These are phyloP conservation scores for Protaetia brevitarsis DNA, from an alignment of 1,140 invertebrate species.

Conservation along the genomic window DNA sequence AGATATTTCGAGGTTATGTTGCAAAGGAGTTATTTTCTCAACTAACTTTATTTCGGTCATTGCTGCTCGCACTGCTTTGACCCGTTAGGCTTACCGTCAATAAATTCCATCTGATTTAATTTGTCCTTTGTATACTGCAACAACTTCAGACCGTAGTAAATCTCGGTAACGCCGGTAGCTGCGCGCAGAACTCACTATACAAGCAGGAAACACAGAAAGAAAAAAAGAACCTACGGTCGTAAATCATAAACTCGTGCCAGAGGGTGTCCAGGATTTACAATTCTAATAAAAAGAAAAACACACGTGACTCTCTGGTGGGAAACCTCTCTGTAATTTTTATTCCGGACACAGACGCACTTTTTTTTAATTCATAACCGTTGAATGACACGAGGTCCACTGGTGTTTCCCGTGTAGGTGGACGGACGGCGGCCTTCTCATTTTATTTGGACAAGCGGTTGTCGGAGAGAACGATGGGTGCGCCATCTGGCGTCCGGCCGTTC, in stretches of 20 bases:
- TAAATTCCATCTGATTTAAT: not conserved
- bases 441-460: constrained; percentile 6
- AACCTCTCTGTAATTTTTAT: constrained; percentile 16
- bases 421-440: not conserved
- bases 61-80: too few species aligned
- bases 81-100: not conserved
- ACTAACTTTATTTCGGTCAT: too few species aligned
- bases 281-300: constrained; percentile 21
- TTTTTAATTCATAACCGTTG: constrained; percentile 23
- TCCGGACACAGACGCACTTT: constrained; percentile 18
- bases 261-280: constrained; percentile 1
- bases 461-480: not conserved
- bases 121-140: not conserved
- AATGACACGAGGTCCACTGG: not conserved
- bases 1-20: too few species aligned
- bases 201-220: not conserved
- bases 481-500: constrained; percentile 1
- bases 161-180: not conserved
- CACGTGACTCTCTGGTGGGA: not conserved
- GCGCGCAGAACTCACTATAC: not conserved
- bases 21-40: too few species aligned
- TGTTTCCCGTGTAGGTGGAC: not conserved
- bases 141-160: not conserved
- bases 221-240: constrained; percentile 10
- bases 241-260: constrained; percentile 5